These are phyloP conservation scores for Blera fallax DNA, from an alignment of 2,888 invertebrate species.

Conservation along the genomic window DNA sequence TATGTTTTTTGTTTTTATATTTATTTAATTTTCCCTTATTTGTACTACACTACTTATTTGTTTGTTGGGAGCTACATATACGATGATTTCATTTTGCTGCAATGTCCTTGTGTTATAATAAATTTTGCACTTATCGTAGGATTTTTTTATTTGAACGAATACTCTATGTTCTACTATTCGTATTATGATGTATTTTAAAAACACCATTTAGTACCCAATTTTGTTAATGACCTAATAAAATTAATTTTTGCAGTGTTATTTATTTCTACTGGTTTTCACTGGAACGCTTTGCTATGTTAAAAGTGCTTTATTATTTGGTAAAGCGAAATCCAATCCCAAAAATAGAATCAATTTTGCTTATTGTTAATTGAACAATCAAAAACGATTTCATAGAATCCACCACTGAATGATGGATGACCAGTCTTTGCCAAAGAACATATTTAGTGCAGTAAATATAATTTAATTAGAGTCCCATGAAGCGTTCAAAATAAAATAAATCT, in stretches of 20 bases:
- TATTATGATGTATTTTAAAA: neutral
- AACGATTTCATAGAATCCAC: neutral
- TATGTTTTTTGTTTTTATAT: constrained; percentile 49
- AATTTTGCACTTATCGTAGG: constrained; percentile 38
- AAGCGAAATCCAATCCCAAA: too few species aligned
- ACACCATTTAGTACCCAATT: neutral
- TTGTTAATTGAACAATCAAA: neutral
- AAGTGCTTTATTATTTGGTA: too few species aligned
- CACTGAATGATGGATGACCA: too few species aligned
- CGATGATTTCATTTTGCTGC: constrained; percentile 54
- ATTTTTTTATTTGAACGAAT: constrained; percentile 7
- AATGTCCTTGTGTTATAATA: constrained; percentile 54
- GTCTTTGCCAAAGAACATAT: neutral
- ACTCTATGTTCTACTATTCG: neutral
- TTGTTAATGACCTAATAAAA: neutral
- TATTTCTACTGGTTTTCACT: neutral
- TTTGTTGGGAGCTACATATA: constrained; percentile 12
- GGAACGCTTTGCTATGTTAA: neutral
- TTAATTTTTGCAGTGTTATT: neutral
- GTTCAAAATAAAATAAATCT: neutral
- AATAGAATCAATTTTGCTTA: too few species aligned
- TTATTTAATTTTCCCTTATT: constrained; percentile 7
- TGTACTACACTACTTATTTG: constrained; percentile 31
- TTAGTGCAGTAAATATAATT: neutral
- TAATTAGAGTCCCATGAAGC: neutral